phyloP scores from a whole-genome alignment of 2,888 invertebrate species.

The Caenorhabditis sp. region DNA sequence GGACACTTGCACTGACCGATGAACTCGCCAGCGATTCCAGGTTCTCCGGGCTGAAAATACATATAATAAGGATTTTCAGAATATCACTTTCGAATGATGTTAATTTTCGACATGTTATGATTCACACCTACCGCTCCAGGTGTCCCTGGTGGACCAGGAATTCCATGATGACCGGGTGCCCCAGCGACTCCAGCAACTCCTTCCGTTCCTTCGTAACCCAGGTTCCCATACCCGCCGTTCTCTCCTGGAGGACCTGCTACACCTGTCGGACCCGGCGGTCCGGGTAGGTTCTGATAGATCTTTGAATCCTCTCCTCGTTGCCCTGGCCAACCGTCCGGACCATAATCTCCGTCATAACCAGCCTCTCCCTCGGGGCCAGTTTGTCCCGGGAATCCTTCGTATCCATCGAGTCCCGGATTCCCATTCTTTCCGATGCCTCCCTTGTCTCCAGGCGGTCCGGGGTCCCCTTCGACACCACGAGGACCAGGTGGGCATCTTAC shows the following conservation, averaged over 20 bases:
- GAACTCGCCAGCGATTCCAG: constrained; percentile 29
- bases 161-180: constrained; percentile 49
- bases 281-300: constrained; percentile 38
- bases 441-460: constrained; percentile 59
- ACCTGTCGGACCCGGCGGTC: constrained; percentile 47
- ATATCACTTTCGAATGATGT: too few species aligned
- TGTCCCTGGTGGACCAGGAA: constrained; percentile 61
- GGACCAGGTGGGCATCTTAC: constrained; percentile 63
- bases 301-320: constrained; percentile 42
- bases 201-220: constrained; percentile 10
- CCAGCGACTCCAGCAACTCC: constrained; percentile 44
- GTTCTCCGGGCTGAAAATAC: constrained; percentile 56
- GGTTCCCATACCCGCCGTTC: constrained; percentile 30
- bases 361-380: constrained; percentile 44
- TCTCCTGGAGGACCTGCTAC: constrained; percentile 49
- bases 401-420: constrained; percentile 54
- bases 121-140: constrained; percentile 44
- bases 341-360: constrained; percentile 53
- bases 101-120: too few species aligned
- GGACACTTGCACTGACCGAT: constrained; percentile 57
- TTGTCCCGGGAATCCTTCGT: constrained; percentile 58
- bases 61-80: too few species aligned
- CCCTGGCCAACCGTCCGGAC: constrained; percentile 53
- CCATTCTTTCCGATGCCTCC: constrained; percentile 50
- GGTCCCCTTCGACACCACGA: constrained; percentile 60